Conservation (phyloP, 2,113 vertebrate genomes). For the Misgurnus anguillicaudatus region DNA sequence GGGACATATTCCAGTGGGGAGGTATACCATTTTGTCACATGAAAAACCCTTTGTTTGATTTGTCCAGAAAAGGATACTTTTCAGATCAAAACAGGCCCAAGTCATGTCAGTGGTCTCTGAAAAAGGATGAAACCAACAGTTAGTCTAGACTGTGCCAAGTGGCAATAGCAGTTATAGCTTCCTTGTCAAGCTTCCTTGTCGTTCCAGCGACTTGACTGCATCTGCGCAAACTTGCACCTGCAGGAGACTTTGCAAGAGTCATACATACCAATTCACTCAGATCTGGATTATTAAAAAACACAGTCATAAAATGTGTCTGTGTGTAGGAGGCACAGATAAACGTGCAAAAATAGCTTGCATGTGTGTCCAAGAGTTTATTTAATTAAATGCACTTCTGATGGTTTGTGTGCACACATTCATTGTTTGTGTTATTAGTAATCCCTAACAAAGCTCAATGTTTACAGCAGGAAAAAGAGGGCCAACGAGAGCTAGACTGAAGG, state of each 20-base stretch:
- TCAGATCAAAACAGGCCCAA: slow-evolving; percentile 64
- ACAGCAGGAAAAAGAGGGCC: slow-evolving; percentile 63
- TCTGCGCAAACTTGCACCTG: slow-evolving; percentile 36
- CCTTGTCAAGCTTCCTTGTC: neutral
- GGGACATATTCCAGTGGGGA: too few relatives aligned
- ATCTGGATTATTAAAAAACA: slow-evolving; percentile 11
- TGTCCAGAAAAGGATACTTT: slow-evolving; percentile 60
- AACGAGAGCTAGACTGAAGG: slow-evolving; percentile 44
- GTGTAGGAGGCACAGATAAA: slow-evolving; percentile 31
- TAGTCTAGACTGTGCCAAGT: slow-evolving; percentile 76
- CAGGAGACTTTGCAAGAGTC: neutral
- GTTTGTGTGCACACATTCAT: slow-evolving; percentile 51
- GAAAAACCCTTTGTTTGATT: slow-evolving; percentile 56
- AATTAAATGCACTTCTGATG: neutral
- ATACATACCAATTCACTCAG: slow-evolving; percentile 16
- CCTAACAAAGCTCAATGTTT: slow-evolving; percentile 67
- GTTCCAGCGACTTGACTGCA: neutral
- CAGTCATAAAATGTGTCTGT: slow-evolving; percentile 9
- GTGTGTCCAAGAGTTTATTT: neutral
- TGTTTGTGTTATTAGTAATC: slow-evolving; percentile 69
- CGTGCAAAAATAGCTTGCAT: slow-evolving; percentile 45
- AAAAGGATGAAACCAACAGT: slow-evolving; percentile 71
- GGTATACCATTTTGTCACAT: slow-evolving; percentile 37
- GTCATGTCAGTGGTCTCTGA: slow-evolving; percentile 55
- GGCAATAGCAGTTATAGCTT: slow-evolving; percentile 72